Conservation (phyloP, 2,113 vertebrate genomes). For the Calidris pygmaea region DNA sequence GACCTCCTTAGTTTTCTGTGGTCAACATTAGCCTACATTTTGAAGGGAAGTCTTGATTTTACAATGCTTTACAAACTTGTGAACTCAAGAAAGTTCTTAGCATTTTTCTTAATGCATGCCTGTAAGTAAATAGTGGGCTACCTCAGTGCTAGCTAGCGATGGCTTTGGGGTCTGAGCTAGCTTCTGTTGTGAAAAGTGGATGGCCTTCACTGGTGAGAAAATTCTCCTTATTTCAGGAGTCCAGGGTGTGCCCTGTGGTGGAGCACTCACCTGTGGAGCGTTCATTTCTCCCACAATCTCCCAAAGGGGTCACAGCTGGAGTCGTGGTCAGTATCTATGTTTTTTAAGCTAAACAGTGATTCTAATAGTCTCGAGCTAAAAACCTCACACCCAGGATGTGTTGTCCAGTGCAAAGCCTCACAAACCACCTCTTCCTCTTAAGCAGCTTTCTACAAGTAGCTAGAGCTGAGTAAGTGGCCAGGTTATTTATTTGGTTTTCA, state of each 20-base stretch:
- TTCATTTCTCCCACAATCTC: neutral
- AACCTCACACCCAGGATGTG: neutral
- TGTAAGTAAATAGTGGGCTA: neutral
- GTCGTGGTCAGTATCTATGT: neutral
- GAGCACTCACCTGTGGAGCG: neutral
- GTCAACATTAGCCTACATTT: slow-evolving; percentile 19
- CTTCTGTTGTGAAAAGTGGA: neutral
- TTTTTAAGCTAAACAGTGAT: neutral
- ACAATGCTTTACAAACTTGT: slow-evolving; percentile 10
- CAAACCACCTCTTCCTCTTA: neutral
- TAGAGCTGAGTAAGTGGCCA: neutral
- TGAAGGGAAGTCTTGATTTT: slow-evolving; percentile 3
- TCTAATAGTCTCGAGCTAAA: neutral
- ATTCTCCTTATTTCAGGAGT: neutral
- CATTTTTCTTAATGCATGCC: neutral
- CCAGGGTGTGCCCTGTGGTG: neutral
- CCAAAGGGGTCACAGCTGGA: neutral
- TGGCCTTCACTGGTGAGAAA: neutral
- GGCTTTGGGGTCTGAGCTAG: neutral
- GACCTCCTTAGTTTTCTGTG: neutral
- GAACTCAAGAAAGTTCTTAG: neutral
- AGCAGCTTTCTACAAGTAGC: neutral
- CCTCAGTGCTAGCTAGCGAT: neutral
- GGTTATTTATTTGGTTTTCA: neutral
- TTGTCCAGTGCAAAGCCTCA: neutral